Evolutionary conservation across 2,888 invertebrate genomes (phyloP), one percentile per base, ranked within the genome.

Genomic region (Zootermopsis nevadensis): DNA sequence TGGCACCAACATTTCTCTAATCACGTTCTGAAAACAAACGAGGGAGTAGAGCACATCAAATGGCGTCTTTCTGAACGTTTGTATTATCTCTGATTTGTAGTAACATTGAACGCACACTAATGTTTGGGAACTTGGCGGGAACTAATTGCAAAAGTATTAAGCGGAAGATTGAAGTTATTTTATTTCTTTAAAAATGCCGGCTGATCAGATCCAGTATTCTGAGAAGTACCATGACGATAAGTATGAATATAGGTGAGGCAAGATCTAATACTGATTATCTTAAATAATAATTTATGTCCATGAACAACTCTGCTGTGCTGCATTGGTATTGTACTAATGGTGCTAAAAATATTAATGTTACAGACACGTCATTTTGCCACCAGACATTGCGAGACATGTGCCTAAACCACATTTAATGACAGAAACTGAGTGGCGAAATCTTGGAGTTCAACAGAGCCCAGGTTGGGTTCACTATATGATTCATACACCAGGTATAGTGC

Each of bases 391-490:
- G 0, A 94, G 95, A 85, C 90, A 94, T 81, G 97, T 98, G 0
- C 98, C 98, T 0, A 95, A 96, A 88, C 94, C 95, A 0, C 98
- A 98, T 88, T 90, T 98, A 77, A 97, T 98, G 97, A 95, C 96
- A 0, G 98, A 98, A 90, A 94, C 96, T 0, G 98, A 98, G 89
- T 98, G 98, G 98, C 92, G 98, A 84, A 96, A 97, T 89, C 92
- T 98, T 1, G 98, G 98, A 0, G 97, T 98, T 0, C 97, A 98
- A 88, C 98, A 98, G 89, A 97, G 97, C 88, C 97, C 97, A 0
- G 96, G 96, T 79, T 96, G 96, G 96, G 92, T 95, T 1, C 96
- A 97, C 90, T 97, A 96, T 88, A 95, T 97, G 97, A 93, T 97
- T 86, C 98, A 98, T 88, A 93, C 94, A 31, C 98, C 98, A 67